A percentile compares a stretch with the other conserved stretches of the same genome.
Conservation (phyloP, 2,797 vertebrate genomes). For the Microchirus variegatus region DNA sequence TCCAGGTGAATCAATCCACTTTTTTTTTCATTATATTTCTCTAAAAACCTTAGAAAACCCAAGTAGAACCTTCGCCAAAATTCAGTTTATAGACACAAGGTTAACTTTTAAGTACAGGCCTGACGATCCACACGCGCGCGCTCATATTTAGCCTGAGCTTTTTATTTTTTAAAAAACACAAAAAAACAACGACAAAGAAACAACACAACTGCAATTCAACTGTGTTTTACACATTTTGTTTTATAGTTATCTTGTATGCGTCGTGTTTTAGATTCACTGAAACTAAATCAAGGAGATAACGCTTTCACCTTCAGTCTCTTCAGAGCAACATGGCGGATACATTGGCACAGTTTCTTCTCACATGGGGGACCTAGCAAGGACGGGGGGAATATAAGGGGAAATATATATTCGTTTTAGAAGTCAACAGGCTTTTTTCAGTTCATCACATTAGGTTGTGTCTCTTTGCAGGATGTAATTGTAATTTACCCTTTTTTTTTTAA, state of each 20-base stretch:
- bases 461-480: conserved; percentile 17
- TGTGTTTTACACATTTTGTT: not conserved
- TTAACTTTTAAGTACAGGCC: not conserved
- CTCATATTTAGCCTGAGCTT: not conserved
- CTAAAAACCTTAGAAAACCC: not conserved
- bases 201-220: not conserved
- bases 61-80: not conserved
- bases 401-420: conserved; percentile 4
- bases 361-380: not conserved
- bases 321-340: conserved; percentile 21
- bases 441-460: conserved; percentile 9
- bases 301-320: conserved; percentile 17
- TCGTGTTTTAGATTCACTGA: not conserved
- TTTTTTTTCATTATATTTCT: conserved; percentile 4
- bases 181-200: too few relatives aligned
- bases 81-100: not conserved
- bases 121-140: not conserved
- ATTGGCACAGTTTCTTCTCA: not conserved
- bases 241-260: not conserved
- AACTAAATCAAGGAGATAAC: conserved; percentile 12
- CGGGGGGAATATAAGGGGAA: not conserved
- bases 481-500: conserved; percentile 14
- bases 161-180: not conserved
- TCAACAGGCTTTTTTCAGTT: not conserved
- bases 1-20: conserved; percentile 59